Conservation (phyloP, 2,888 invertebrate genomes). For the Aromia moschata region DNA sequence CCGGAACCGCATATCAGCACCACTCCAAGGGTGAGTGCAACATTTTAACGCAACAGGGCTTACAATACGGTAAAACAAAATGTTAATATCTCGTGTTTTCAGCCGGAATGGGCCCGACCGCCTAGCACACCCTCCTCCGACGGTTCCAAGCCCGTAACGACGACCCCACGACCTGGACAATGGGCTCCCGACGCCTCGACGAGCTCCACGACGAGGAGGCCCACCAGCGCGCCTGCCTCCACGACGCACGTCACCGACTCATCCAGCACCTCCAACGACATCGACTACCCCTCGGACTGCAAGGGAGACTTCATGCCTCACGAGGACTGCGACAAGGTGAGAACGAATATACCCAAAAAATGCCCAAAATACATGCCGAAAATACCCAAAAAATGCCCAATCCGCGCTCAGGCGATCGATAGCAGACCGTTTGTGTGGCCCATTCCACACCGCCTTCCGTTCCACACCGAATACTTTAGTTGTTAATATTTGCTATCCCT, state of each 20-base stretch:
- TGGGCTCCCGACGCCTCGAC: slow-evolving; percentile 48
- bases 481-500: too few species aligned
- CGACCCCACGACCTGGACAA: slow-evolving; percentile 52
- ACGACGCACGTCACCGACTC: slow-evolving; percentile 12
- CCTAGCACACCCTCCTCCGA: slow-evolving; percentile 71
- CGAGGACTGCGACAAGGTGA: slow-evolving; percentile 68
- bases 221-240: slow-evolving; percentile 26
- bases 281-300: slow-evolving; percentile 62
- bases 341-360: too few species aligned
- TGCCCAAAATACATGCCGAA: too few species aligned
- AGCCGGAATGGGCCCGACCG: slow-evolving; percentile 86
- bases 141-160: slow-evolving; percentile 47
- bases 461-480: too few species aligned
- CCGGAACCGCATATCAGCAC: slow-evolving; percentile 73
- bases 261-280: slow-evolving; percentile 40
- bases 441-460: too few species aligned
- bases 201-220: slow-evolving; percentile 40
- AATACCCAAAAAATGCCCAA: too few species aligned
- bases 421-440: too few species aligned
- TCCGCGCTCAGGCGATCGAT: too few species aligned
- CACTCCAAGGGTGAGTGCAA: slow-evolving; percentile 76
- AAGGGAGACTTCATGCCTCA: slow-evolving; percentile 68
- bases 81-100: too few species aligned
- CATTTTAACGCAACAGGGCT: too few species aligned
- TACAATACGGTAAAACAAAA: too few species aligned